A percentile compares a stretch with the other conserved stretches of the same genome.
Evolutionary conservation across 23 tunicate species (phyloP).

Genomic region (Styela clava): DNA sequence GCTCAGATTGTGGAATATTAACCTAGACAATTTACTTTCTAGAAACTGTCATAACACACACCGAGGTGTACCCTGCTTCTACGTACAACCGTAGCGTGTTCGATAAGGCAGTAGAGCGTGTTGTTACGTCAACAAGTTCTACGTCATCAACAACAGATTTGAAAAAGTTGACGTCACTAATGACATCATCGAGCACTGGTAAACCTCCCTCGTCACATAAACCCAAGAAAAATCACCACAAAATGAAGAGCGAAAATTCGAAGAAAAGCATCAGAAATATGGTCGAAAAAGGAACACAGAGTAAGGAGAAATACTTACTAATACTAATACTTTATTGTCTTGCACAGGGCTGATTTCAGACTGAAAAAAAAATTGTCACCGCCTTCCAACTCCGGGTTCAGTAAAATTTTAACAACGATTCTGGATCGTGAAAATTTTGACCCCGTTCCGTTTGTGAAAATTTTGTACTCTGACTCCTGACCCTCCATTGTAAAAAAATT

Average conservation of each 20-base stretch:
- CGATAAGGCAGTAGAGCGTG: neutral
- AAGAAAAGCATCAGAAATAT: neutral
- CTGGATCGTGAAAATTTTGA: too few relatives aligned
- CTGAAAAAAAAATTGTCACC: too few relatives aligned
- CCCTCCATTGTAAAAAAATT: too few relatives aligned
- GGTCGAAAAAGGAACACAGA: neutral
- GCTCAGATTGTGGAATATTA: too few relatives aligned
- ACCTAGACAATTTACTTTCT: neutral
- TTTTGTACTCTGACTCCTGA: too few relatives aligned
- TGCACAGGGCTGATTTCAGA: too few relatives aligned
- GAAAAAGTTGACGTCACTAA: neutral
- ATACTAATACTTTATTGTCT: too few relatives aligned
- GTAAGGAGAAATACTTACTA: too few relatives aligned
- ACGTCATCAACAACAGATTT: neutral
- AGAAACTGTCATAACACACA: neutral
- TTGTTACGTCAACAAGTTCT: neutral
- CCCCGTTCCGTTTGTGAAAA: too few relatives aligned
- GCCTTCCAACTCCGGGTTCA: too few relatives aligned
- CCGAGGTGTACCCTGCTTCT: conserved; percentile 5
- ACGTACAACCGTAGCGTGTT: neutral
- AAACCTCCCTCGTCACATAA: neutral
- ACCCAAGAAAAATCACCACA: neutral
- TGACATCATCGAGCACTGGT: neutral
- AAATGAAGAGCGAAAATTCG: neutral
- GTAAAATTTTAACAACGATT: too few relatives aligned